Evolutionary conservation across 2,888 invertebrate genomes (phyloP).

Genomic region (Trichopria drosophilae): DNA sequence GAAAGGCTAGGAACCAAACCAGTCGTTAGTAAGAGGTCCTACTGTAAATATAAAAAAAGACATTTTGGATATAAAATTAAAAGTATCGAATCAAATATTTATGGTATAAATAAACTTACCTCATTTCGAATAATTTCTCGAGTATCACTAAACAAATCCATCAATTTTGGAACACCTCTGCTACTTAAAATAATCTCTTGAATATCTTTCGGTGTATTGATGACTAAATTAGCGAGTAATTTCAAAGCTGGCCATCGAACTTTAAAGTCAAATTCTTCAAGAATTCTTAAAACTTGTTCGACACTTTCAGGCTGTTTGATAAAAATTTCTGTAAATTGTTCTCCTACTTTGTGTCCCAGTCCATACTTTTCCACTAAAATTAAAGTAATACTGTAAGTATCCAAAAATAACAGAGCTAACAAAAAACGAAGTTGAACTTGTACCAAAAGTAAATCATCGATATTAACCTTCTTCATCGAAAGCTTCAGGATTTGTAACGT

Average conservation of each 20-base stretch:
- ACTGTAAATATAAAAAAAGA: too few species aligned
- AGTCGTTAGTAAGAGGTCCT: too few species aligned
- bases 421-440: neutral
- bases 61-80: too few species aligned
- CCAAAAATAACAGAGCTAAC: neutral
- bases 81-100: too few species aligned
- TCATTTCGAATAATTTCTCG: slow-evolving; percentile 96
- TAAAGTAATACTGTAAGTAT: neutral
- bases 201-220: slow-evolving; percentile 82
- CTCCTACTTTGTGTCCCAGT: slow-evolving; percentile 70
- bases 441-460: slow-evolving; percentile 7
- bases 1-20: too few species aligned
- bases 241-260: slow-evolving; percentile 89
- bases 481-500: slow-evolving; percentile 79
- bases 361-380: slow-evolving; percentile 52
- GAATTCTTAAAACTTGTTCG: slow-evolving; percentile 74
- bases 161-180: slow-evolving; percentile 95
- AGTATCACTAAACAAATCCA: slow-evolving; percentile 92
- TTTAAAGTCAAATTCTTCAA: slow-evolving; percentile 95
- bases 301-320: slow-evolving; percentile 88
- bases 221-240: slow-evolving; percentile 82
- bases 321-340: slow-evolving; percentile 96
- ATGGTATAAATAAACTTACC: slow-evolving; percentile 62
- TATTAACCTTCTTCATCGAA: slow-evolving; percentile 76
- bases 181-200: slow-evolving; percentile 86